These are phyloP conservation scores for Nemotelus pantherinus DNA, from an alignment of 2,888 invertebrate species.

Conservation along the genomic window DNA sequence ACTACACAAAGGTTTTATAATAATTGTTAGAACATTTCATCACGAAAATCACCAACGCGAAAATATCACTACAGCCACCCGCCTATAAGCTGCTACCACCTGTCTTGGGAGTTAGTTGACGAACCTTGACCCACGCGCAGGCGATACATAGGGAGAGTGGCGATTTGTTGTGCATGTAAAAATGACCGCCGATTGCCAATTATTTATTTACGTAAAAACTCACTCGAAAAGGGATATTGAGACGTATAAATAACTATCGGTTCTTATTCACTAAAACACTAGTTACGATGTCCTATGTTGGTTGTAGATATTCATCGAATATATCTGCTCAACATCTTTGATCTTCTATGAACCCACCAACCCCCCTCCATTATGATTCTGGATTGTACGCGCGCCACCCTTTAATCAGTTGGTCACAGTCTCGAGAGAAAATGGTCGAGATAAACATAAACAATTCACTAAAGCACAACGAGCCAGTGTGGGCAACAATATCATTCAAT, in stretches of 20 bases:
- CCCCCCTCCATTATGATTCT: not conserved
- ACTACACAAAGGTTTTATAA: slow-evolving; percentile 23
- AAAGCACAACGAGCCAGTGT: no score
- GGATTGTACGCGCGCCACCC: no score
- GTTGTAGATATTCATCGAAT: not conserved
- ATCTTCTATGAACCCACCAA: not conserved
- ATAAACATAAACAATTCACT: no score
- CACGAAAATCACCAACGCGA: slow-evolving; percentile 31
- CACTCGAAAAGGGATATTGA: slow-evolving; percentile 24
- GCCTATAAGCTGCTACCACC: slow-evolving; percentile 5
- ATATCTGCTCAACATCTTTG: slow-evolving; percentile 17
- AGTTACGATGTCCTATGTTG: not conserved
- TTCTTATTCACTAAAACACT: not conserved
- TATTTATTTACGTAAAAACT: not conserved
- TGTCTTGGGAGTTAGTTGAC: slow-evolving; percentile 19
- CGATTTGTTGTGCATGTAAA: slow-evolving; percentile 16
- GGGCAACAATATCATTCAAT: no score
- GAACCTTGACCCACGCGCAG: not conserved
- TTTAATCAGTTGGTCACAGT: no score
- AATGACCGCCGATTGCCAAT: slow-evolving; percentile 21
- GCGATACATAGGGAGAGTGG: slow-evolving; percentile 7
- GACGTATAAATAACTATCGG: no score
- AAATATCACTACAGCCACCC: slow-evolving; percentile 37
- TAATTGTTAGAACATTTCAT: slow-evolving; percentile 34
- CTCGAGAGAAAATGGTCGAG: no score